These are phyloP conservation scores for Dissostichus mawsoni DNA, from an alignment of 2,113 vertebrate species.

Conservation along the genomic window DNA sequence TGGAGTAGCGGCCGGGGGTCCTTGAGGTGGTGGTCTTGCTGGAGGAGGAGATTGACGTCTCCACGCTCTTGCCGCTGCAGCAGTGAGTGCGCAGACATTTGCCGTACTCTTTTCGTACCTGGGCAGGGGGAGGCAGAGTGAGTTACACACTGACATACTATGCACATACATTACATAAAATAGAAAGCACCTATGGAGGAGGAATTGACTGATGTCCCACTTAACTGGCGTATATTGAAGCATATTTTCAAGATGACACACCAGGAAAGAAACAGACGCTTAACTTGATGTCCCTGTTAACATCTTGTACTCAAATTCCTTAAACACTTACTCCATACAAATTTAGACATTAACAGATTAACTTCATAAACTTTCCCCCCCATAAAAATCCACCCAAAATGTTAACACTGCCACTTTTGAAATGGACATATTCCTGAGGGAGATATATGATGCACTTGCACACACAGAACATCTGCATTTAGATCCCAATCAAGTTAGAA, in stretches of 20 bases:
- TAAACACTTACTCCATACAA: constrained; percentile 56
- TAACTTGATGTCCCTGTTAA: constrained; percentile 26
- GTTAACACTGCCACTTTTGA: constrained; percentile 55
- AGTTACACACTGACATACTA: constrained; percentile 1
- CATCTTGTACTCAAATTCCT: constrained; percentile 33
- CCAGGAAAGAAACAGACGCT: background rate
- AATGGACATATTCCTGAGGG: constrained; percentile 56
- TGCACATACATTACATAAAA: background rate
- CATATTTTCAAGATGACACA: constrained; percentile 22
- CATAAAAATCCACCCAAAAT: constrained; percentile 48
- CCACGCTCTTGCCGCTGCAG: constrained; percentile 97
- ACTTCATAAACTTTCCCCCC: constrained; percentile 51
- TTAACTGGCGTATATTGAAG: background rate
- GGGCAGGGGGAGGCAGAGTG: background rate
- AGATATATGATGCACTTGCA: constrained; percentile 66
- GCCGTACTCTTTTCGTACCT: constrained; percentile 99
- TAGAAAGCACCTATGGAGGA: background rate
- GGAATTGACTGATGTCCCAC: constrained; percentile 13
- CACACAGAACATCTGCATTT: constrained; percentile 78
- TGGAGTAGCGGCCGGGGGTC: constrained; percentile 95
- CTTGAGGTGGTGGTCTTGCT: constrained; percentile 95
- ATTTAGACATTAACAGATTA: constrained; percentile 63
- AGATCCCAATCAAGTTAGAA: constrained; percentile 82
- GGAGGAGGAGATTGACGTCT: constrained; percentile 96
- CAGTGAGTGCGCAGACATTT: constrained; percentile 97